These are phyloP conservation scores for Prosapia bicincta DNA, from an alignment of 2,888 invertebrate species.

Conservation along the genomic window DNA sequence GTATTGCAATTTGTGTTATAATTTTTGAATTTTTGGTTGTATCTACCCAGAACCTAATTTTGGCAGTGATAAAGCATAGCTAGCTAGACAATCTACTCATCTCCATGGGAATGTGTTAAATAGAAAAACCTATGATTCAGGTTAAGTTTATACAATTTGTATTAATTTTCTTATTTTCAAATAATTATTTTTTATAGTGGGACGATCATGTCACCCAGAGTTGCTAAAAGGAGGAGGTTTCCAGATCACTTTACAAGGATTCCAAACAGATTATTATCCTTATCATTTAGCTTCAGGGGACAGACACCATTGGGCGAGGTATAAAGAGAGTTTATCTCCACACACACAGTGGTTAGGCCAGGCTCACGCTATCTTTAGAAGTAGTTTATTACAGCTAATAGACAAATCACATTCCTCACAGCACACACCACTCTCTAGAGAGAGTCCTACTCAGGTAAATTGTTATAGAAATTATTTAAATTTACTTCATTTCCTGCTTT, in stretches of 20 bases:
- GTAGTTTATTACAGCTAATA: slow-evolving; percentile 51
- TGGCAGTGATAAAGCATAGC: no score
- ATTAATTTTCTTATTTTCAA: background rate
- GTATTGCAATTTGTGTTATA: no score
- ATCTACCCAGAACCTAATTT: no score
- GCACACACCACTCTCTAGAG: slow-evolving; percentile 13
- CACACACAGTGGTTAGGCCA: slow-evolving; percentile 86
- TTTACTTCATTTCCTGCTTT: background rate
- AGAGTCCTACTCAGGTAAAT: slow-evolving; percentile 8
- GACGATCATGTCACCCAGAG: slow-evolving; percentile 79
- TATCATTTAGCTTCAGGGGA: slow-evolving; percentile 90
- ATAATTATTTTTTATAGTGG: slow-evolving; percentile 54
- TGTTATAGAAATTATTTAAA: background rate
- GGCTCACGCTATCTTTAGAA: slow-evolving; percentile 74
- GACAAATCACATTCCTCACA: slow-evolving; percentile 22
- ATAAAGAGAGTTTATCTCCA: slow-evolving; percentile 72
- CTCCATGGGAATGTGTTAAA: no score
- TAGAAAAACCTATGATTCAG: no score
- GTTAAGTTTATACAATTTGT: background rate
- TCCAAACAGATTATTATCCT: slow-evolving; percentile 93
- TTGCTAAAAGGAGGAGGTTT: slow-evolving; percentile 88
- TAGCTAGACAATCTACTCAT: no score
- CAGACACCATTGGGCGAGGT: slow-evolving; percentile 85
- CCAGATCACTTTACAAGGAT: slow-evolving; percentile 83
- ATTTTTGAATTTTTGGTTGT: no score